Percentiles rank a stretch among this genome's conserved stretches.
Conservation (phyloP, 2,888 invertebrate genomes). For the Geotrupes spiniger region DNA sequence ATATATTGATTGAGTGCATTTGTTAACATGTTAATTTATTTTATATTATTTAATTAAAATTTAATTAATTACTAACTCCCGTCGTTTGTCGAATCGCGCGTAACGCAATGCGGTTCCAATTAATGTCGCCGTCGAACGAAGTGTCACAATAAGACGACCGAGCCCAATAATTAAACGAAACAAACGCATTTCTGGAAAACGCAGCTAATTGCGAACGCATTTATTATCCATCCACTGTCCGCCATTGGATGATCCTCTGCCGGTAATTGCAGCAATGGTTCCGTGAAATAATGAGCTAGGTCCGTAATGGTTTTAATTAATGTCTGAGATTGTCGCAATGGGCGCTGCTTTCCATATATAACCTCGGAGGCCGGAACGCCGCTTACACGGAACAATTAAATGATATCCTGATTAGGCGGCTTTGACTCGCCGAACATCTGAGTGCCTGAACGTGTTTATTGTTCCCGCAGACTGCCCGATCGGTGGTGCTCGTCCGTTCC, state of each 20-base stretch:
- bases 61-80: no score
- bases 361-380: conserved; percentile 16
- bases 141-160: conserved; percentile 3
- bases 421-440: conserved; percentile 27
- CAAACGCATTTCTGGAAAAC: conserved; percentile 20
- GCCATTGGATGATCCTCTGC: conserved; percentile 21
- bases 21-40: no score
- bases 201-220: conserved; percentile 9
- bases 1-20: no score
- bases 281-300: conserved; percentile 37
- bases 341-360: conserved; percentile 33
- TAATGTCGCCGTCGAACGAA: not conserved
- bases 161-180: conserved; percentile 21
- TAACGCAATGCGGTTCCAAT: not conserved
- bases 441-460: conserved; percentile 29
- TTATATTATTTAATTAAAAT: no score
- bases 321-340: conserved; percentile 39
- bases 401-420: conserved; percentile 36
- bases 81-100: no score
- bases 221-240: conserved; percentile 1
- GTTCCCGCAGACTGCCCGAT: conserved; percentile 17
- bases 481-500: conserved; percentile 3
- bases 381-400: conserved; percentile 36
- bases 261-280: conserved; percentile 31
- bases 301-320: conserved; percentile 36